A percentile compares a stretch with the other conserved stretches of the same genome.
phyloP scores from a whole-genome alignment of 2,888 invertebrate genomes.

The Lepas anatifera region DNA sequence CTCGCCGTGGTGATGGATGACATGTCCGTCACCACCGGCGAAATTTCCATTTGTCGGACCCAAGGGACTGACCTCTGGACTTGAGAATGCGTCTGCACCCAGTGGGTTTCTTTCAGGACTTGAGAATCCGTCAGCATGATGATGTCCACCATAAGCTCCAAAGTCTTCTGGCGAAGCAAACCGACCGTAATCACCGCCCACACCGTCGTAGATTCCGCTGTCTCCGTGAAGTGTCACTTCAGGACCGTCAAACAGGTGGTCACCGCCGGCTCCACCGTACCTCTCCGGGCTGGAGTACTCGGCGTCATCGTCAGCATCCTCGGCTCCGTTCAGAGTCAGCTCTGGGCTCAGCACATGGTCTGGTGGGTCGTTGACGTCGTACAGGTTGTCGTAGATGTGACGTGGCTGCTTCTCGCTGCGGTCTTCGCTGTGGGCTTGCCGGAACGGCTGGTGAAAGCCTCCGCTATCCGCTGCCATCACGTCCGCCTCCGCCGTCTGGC shows the following conservation, averaged over 20 bases:
- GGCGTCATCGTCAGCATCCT: background rate
- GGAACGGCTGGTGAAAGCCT: slow-evolving; percentile 4
- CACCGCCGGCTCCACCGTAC: too few relatives aligned
- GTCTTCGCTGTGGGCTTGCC: background rate
- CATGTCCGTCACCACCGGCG: too few relatives aligned
- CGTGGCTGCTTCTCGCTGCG: slow-evolving; percentile 4
- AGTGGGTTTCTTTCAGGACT: background rate
- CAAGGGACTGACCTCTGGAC: background rate
- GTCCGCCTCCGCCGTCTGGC: background rate
- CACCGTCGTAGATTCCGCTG: too few relatives aligned
- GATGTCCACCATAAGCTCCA: too few relatives aligned
- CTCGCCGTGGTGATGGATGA: too few relatives aligned
- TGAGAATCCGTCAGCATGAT: background rate
- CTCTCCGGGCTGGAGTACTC: too few relatives aligned
- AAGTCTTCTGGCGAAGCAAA: too few relatives aligned
- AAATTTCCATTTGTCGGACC: too few relatives aligned
- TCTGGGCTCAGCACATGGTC: background rate
- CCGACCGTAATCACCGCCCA: too few relatives aligned
- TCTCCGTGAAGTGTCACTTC: too few relatives aligned
- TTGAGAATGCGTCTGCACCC: background rate
- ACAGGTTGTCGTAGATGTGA: background rate
- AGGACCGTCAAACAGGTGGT: too few relatives aligned
- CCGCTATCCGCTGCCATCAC: background rate
- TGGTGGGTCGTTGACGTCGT: slow-evolving; percentile 11
- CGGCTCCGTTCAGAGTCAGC: background rate